A percentile compares a stretch with the other conserved stretches of the same genome.
Evolutionary conservation across 2,888 invertebrate genomes (phyloP).

Genomic region (Ophion slaviceki): DNA sequence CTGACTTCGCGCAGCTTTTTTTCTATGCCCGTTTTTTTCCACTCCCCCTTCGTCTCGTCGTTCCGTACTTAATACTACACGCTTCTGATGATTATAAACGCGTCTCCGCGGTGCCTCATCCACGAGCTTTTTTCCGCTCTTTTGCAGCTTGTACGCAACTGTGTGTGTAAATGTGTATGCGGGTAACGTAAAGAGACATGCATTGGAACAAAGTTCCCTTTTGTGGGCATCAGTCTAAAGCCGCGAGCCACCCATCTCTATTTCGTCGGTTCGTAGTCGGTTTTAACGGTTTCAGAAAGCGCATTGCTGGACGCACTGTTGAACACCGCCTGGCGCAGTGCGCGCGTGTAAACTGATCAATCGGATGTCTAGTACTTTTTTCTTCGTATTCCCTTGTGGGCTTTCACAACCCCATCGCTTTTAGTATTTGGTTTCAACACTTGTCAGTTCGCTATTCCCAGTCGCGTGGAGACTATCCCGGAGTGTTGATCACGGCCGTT

Average conservation of each 20-base stretch:
- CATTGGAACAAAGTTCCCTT: constrained; percentile 37
- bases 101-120: constrained; percentile 40
- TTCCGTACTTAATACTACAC: constrained; percentile 29
- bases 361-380: too few relatives aligned
- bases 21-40: constrained; percentile 9
- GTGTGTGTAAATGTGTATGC: neutral
- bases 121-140: constrained; percentile 40
- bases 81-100: constrained; percentile 57
- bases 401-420: too few relatives aligned
- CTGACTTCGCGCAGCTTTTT: constrained; percentile 38
- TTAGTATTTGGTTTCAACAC: too few relatives aligned
- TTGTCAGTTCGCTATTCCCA: too few relatives aligned
- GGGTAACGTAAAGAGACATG: constrained; percentile 5
- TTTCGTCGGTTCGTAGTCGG: constrained; percentile 8
- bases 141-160: constrained; percentile 27
- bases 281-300: constrained; percentile 1
- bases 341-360: neutral
- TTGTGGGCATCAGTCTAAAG: constrained; percentile 15
- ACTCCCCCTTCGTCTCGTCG: constrained; percentile 1
- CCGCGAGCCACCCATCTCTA: neutral
- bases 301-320: too few relatives aligned
- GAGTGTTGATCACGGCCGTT: too few relatives aligned
- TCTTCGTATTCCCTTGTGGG: too few relatives aligned
- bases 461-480: too few relatives aligned
- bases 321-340: neutral